Evolutionary conservation across 2,888 invertebrate genomes (phyloP).

Genomic region (Sturmia bella): DNA sequence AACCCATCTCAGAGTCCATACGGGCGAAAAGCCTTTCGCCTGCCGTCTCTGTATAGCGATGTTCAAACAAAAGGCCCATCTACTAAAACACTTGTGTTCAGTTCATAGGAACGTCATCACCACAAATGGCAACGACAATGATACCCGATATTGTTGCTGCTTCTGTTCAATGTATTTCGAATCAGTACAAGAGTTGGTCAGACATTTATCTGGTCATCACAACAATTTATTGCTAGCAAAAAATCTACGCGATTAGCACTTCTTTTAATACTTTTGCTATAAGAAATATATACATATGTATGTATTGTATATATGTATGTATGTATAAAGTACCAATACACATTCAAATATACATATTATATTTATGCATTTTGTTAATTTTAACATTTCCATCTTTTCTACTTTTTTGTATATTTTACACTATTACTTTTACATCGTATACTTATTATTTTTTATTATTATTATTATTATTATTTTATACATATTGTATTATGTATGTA

Average conservation of each 20-base stretch:
- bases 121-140: slow-evolving; percentile 86
- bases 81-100: slow-evolving; percentile 93
- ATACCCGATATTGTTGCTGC: slow-evolving; percentile 91
- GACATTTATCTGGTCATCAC: slow-evolving; percentile 93
- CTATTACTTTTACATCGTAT: slow-evolving; percentile 67
- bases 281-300: slow-evolving; percentile 47
- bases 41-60: slow-evolving; percentile 94
- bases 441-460: slow-evolving; percentile 57
- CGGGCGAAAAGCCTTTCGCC: slow-evolving; percentile 94
- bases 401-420: slow-evolving; percentile 60
- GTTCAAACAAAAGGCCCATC: slow-evolving; percentile 95
- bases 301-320: slow-evolving; percentile 42
- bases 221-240: slow-evolving; percentile 93
- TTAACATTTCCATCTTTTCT: slow-evolving; percentile 68
- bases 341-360: slow-evolving; percentile 50
- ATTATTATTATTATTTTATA: slow-evolving; percentile 63
- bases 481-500: slow-evolving; percentile 59
- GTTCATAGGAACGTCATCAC: slow-evolving; percentile 94
- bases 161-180: slow-evolving; percentile 93
- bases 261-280: slow-evolving; percentile 54
- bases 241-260: slow-evolving; percentile 88
- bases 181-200: slow-evolving; percentile 91
- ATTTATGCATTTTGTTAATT: slow-evolving; percentile 70
- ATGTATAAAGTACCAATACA: slow-evolving; percentile 47
- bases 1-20: slow-evolving; percentile 93